Evolutionary conservation across 2,888 invertebrate genomes (phyloP).

Genomic region (Parascotia fuliginaria): DNA sequence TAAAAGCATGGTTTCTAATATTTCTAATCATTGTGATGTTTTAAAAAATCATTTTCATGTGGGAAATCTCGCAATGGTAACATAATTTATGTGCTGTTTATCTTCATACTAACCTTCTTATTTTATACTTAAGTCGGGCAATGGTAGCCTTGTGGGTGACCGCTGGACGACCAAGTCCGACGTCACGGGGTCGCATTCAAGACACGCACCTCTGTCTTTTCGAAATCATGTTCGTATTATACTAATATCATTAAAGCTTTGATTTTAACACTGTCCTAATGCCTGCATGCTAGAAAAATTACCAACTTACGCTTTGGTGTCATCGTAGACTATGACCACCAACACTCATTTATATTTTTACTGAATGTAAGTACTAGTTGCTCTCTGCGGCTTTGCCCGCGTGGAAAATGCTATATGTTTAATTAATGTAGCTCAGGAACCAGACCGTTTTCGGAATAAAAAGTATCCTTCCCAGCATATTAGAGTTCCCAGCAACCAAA

Average conservation of each 20-base stretch:
- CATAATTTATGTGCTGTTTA: not conserved
- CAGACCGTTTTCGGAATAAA: too few relatives aligned
- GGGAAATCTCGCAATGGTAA: too few relatives aligned
- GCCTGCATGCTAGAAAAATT: constrained; percentile 1
- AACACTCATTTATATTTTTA: too few relatives aligned
- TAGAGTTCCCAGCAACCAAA: too few relatives aligned
- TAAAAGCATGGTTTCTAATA: constrained; percentile 2
- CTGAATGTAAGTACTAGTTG: too few relatives aligned
- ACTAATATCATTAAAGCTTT: not conserved
- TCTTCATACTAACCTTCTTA: not conserved
- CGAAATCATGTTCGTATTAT: constrained; percentile 21
- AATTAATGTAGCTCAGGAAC: too few relatives aligned
- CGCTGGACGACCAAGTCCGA: constrained; percentile 17
- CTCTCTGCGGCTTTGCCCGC: too few relatives aligned
- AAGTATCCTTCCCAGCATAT: too few relatives aligned
- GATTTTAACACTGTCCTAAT: constrained; percentile 2
- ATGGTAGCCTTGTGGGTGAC: constrained; percentile 12
- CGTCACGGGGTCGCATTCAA: constrained; percentile 12
- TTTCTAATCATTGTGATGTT: not conserved
- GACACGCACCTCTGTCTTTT: constrained; percentile 10
- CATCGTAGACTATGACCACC: not conserved
- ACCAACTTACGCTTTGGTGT: not conserved
- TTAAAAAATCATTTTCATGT: too few relatives aligned
- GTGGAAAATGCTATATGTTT: too few relatives aligned
- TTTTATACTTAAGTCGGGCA: constrained; percentile 13